These are phyloP conservation scores for Geococcyx californianus DNA, from an alignment of 2,113 vertebrate species.

Conservation along the genomic window DNA sequence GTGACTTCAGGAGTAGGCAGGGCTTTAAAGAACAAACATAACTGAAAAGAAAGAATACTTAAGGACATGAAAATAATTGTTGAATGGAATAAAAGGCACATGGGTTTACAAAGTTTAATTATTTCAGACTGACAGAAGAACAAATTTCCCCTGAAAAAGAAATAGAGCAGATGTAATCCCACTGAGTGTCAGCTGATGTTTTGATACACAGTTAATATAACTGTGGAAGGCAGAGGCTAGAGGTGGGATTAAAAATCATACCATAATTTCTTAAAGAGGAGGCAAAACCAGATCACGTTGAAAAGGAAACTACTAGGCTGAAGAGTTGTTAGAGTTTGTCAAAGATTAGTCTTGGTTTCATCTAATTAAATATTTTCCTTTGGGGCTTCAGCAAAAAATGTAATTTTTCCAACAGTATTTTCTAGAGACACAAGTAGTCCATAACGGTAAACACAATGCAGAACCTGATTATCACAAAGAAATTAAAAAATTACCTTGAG, in stretches of 20 bases:
- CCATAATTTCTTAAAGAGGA: background rate
- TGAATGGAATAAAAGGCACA: background rate
- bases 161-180: background rate
- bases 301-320: background rate
- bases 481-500: background rate
- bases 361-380: conserved; percentile 4
- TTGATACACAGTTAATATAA: background rate
- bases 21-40: background rate
- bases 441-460: background rate
- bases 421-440: background rate
- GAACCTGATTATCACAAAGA: background rate
- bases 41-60: background rate
- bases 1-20: background rate
- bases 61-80: background rate
- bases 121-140: background rate
- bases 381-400: background rate
- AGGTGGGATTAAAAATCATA: background rate
- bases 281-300: background rate
- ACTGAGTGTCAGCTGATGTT: background rate
- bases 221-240: background rate
- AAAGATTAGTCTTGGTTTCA: background rate
- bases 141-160: background rate
- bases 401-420: background rate
- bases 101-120: background rate
- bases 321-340: background rate